Evolutionary conservation across 2,113 vertebrate genomes (phyloP).

Genomic region (Prionailurus bengalensis): DNA sequence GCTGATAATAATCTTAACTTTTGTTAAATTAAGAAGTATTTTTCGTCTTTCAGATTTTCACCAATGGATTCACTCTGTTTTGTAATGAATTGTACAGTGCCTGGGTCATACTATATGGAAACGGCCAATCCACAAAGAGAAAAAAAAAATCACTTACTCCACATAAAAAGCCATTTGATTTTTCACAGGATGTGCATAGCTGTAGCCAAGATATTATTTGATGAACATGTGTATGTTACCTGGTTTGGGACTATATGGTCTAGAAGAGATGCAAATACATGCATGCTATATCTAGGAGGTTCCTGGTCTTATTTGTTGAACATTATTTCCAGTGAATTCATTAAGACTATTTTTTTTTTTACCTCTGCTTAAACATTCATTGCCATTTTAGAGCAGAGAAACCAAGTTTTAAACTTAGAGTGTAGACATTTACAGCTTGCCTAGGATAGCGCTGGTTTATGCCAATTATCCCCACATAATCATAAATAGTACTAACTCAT

Average conservation of each 20-base stretch:
- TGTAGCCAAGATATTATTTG: not conserved
- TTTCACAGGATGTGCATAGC: not conserved
- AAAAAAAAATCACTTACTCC: not conserved
- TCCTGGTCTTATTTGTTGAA: not conserved
- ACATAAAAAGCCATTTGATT: not conserved
- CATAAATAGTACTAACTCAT: not conserved
- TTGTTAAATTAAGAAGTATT: not conserved
- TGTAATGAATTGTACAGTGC: not conserved
- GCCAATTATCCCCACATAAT: not conserved
- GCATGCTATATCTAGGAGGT: not conserved
- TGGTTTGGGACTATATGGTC: not conserved
- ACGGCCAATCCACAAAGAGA: not conserved
- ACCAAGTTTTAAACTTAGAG: not conserved
- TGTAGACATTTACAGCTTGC: not conserved
- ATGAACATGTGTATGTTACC: not conserved
- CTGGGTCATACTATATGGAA: not conserved
- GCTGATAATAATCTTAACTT: not conserved
- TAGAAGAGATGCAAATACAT: not conserved
- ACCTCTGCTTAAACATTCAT: not conserved
- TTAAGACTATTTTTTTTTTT: not conserved
- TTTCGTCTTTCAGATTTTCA: not conserved
- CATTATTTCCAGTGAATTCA: not conserved
- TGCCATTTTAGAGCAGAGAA: not conserved
- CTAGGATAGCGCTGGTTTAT: not conserved
- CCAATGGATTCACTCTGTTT: not conserved